Evolutionary conservation across 1,140 invertebrate genomes (phyloP).

Genomic region (Parapsyche elsis): DNA sequence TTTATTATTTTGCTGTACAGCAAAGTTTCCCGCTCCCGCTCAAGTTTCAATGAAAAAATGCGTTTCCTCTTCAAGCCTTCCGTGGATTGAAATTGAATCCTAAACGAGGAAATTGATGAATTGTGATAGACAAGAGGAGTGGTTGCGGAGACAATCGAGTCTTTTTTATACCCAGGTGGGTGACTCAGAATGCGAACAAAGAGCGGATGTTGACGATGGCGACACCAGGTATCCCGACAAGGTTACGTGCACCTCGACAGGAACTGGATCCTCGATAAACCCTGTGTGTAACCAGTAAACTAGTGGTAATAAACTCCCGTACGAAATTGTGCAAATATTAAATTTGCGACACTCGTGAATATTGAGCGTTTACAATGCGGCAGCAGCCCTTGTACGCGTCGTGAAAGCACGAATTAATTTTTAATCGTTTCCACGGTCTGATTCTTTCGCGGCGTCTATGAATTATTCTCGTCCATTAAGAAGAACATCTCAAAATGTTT

Average conservation of each 20-base stretch:
- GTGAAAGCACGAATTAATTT: not conserved
- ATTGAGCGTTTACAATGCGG: not conserved
- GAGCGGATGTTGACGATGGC: slow-evolving; percentile 21
- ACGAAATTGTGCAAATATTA: too few relatives aligned
- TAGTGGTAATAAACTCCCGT: too few relatives aligned
- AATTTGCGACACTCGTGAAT: too few relatives aligned
- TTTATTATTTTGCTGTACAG: too few relatives aligned
- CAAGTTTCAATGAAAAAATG: too few relatives aligned
- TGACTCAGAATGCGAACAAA: slow-evolving; percentile 26
- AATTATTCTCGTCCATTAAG: not conserved
- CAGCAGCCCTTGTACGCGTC: not conserved
- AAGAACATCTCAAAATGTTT: not conserved
- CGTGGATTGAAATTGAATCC: too few relatives aligned
- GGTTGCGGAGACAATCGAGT: not conserved
- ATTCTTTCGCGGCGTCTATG: not conserved
- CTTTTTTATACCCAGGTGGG: slow-evolving; percentile 24
- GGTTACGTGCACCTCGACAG: slow-evolving; percentile 4
- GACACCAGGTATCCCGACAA: not conserved
- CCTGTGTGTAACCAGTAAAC: not conserved
- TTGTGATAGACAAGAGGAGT: not conserved
- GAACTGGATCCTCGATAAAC: not conserved
- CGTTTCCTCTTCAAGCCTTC: too few relatives aligned
- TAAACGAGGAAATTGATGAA: too few relatives aligned
- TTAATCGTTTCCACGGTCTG: not conserved
- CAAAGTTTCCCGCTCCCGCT: too few relatives aligned